Evolutionary conservation across 2,113 vertebrate genomes (phyloP).

Genomic region (Spea multiplicata): DNA sequence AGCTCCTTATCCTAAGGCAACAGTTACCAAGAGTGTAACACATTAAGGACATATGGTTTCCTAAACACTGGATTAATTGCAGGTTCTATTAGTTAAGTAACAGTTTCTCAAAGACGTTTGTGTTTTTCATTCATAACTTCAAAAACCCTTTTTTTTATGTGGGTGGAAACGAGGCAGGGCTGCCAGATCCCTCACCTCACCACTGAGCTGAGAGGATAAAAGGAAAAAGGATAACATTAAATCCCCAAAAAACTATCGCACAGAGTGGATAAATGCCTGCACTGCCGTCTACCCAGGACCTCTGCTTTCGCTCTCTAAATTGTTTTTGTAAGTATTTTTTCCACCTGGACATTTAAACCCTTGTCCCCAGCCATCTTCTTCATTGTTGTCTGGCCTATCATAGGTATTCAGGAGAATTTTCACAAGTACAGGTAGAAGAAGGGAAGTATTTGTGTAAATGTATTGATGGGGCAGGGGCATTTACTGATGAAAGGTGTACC

Average conservation of each 20-base stretch:
- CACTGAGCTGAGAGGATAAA: constrained; percentile 41
- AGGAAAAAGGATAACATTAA: constrained; percentile 31
- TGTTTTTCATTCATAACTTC: constrained; percentile 42
- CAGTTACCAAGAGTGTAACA: constrained; percentile 18
- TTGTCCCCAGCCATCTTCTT: no score
- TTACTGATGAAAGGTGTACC: no score
- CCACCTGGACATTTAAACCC: neutral
- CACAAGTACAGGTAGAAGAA: no score
- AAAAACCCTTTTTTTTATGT: constrained; percentile 23
- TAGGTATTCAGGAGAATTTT: no score
- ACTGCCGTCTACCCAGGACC: constrained; percentile 18
- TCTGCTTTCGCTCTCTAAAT: constrained; percentile 11
- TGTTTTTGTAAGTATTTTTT: constrained; percentile 42
- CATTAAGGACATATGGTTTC: constrained; percentile 37
- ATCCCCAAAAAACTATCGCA: constrained; percentile 15
- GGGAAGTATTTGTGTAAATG: no score
- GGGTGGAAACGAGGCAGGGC: constrained; percentile 43
- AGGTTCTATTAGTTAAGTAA: constrained; percentile 40
- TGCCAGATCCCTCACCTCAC: constrained; percentile 40
- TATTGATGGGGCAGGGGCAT: no score
- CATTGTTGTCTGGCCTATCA: no score
- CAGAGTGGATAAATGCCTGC: constrained; percentile 36
- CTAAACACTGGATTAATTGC: constrained; percentile 42
- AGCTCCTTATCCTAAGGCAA: constrained; percentile 19
- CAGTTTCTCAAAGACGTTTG: constrained; percentile 39